Evolutionary conservation across 53 echinoderm and acorn worm species (phyloP).

Genomic region (Holothuria leucospilota): DNA sequence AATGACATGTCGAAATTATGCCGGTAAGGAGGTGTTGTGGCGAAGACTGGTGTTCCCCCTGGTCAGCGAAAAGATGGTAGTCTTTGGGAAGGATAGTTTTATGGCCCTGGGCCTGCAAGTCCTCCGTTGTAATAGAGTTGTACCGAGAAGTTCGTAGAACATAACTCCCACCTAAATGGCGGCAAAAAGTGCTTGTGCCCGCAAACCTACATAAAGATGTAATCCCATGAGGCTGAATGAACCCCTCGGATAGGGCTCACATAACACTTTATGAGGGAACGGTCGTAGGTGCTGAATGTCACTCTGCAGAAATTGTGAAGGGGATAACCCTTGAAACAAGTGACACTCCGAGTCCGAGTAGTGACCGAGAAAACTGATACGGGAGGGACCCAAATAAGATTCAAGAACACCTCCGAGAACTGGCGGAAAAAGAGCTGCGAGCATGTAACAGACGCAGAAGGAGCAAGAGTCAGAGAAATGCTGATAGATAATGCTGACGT

Average conservation of each 20-base stretch:
- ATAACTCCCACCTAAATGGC: no score
- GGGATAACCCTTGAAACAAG: no score
- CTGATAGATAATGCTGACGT: conserved; percentile 47
- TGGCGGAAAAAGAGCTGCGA: no score
- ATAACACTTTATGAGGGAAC: conserved; percentile 1
- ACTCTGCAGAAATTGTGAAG: conserved; percentile 31
- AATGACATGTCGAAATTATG: not conserved
- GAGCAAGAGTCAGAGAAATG: not conserved
- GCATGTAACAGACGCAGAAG: conserved; percentile 17
- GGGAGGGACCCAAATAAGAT: no score
- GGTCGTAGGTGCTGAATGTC: conserved; percentile 5
- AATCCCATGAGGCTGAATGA: conserved; percentile 23
- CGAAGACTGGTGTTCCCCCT: conserved; percentile 41
- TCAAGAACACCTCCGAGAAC: no score
- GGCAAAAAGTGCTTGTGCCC: no score
- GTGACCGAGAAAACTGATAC: no score
- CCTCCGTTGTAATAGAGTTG: not conserved
- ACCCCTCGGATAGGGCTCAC: not conserved
- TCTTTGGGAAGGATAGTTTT: conserved; percentile 11
- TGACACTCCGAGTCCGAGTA: no score
- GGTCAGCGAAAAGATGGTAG: conserved; percentile 27
- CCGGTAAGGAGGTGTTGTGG: conserved; percentile 1
- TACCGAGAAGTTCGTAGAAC: conserved; percentile 10
- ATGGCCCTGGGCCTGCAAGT: no score
- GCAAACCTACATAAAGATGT: no score